phyloP scores from a whole-genome alignment of 2,888 invertebrate genomes.

The Steinernema carpocapsae region DNA sequence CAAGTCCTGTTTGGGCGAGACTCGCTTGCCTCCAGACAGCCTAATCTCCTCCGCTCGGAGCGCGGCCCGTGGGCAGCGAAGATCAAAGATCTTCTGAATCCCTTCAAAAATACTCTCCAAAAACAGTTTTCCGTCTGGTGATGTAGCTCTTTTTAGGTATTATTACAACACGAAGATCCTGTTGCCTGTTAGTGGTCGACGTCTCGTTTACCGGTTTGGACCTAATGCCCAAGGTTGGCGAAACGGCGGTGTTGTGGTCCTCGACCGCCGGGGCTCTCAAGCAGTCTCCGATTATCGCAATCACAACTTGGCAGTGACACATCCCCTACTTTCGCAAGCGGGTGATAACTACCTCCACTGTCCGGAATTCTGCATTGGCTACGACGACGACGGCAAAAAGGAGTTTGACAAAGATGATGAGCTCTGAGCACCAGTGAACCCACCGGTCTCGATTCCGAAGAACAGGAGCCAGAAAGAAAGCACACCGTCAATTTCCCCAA shows the following conservation, averaged over 20 bases:
- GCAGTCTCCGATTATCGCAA: background rate
- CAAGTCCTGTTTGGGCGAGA: no score
- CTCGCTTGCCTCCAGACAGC: no score
- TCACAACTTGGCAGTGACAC: background rate
- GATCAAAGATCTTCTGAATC: constrained; percentile 9
- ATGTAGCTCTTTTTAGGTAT: constrained; percentile 73
- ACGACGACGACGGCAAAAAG: constrained; percentile 13
- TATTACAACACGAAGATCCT: constrained; percentile 81
- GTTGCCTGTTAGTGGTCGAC: constrained; percentile 79
- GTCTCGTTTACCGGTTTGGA: constrained; percentile 83
- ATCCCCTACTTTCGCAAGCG: constrained; percentile 11
- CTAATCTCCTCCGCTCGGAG: no score
- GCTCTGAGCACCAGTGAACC: background rate
- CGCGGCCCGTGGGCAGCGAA: no score
- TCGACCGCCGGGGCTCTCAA: constrained; percentile 10
- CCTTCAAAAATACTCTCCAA: background rate
- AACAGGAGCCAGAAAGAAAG: no score
- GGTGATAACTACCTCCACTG: constrained; percentile 33
- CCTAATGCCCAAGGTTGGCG: constrained; percentile 81
- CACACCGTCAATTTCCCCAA: no score
- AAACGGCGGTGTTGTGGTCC: constrained; percentile 16
- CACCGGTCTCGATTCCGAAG: background rate
- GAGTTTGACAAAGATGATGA: constrained; percentile 28
- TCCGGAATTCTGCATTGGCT: constrained; percentile 13
- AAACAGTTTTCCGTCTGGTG: background rate